Evolutionary conservation across 1,140 invertebrate genomes (phyloP), one percentile per base, ranked within the genome.

Genomic region (Platyscapa corneri): DNA sequence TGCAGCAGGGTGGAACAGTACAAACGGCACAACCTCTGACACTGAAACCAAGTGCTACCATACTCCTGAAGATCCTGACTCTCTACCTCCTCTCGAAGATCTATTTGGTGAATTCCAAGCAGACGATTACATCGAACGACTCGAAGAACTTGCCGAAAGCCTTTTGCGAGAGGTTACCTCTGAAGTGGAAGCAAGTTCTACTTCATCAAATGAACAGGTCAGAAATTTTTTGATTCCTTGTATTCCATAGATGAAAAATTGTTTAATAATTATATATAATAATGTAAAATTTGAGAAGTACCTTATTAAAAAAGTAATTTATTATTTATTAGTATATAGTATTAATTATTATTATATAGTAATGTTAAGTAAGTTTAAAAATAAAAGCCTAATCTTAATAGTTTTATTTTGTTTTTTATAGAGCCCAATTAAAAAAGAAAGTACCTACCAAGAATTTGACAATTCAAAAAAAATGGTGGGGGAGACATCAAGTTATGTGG

Each of bases 61-160:
- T 94, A 64, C 94, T 96, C 20, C 92, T 94, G 94, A 95, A 95
- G 93, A 95, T 96, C 90, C 92, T 96, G 91, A 94, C 95, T 88
- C 95, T 96, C 89, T 97, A 95, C 94, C 95, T 96, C 94, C 96
- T 96, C 94, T 97, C 95, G 94, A 96, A 94, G 96, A 97, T 94
- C 92, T 97, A 93, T 95, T 96, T 94, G 94, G 94, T 86, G 95
- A 95, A 88, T 92, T 96, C 92, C 94, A 95, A 91, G 94, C 94
- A 46, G 94, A 95, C 86, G 94, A 95, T 86, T 95, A 96, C 92
- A 94, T 96, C 90, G 94, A 95, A 86, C 94, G 95, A 90, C 94
- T 97, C 88, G 95, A 96, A 93, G 95, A 96, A 93, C 95, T 97
- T 93, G 96, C 96, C 91, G 95, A 96, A 90, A 96, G 95, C 91